Evolutionary conservation across 2,797 vertebrate species (phyloP), one percentile per base, ranked within the genome.

Genomic region (Hybognathus amarus): DNA sequence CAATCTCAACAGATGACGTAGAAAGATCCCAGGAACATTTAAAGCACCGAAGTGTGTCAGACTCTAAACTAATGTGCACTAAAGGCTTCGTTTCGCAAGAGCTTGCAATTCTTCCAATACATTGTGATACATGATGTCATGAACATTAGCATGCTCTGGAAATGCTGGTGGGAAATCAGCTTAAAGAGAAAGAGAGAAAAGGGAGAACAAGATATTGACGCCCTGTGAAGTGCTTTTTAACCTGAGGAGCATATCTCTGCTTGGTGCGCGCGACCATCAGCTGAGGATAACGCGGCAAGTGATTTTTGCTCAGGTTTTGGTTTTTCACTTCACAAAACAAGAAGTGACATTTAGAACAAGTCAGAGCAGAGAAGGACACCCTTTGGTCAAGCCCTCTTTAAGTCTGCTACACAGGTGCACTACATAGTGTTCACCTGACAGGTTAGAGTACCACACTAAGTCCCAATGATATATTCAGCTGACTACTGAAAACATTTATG

Each of bases 331-430:
- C 93, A 95, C 94, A 94, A 93, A 92, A 95, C 94, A 95, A 94
- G 93, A 92, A 93, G n/a, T n/a, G 92, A 95, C 93, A 94, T 83
- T 94, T 93, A 93, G 91, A 94, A 94, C 92, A 94, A 93, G 88
- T 90, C 90, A n/a, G n/a, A 90, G 94, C 92, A 93, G 92, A 95
- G 86, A n/a, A 93, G 93, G n/a, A 94, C 93, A 94, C 93, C 94
- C 93, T 94, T 94, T 94, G 93, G 92, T 89, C 90, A 94, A 94
- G 91, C 91, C 90, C 82, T 94, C 95, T 94, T 95, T 88, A 94
- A 95, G 94, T 95, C 94, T 95, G 95, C 96, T 96, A 96, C 95
- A 95, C 94, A 93, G n/a, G 95, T 95, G 94, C 94, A 93, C 95
- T 95, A 95, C 93, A 87, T 87, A 94, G 92, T 93, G 93, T 93